phyloP scores from a whole-genome alignment of 1,140 invertebrate genomes.

The Diabrotica undecimpunctata region DNA sequence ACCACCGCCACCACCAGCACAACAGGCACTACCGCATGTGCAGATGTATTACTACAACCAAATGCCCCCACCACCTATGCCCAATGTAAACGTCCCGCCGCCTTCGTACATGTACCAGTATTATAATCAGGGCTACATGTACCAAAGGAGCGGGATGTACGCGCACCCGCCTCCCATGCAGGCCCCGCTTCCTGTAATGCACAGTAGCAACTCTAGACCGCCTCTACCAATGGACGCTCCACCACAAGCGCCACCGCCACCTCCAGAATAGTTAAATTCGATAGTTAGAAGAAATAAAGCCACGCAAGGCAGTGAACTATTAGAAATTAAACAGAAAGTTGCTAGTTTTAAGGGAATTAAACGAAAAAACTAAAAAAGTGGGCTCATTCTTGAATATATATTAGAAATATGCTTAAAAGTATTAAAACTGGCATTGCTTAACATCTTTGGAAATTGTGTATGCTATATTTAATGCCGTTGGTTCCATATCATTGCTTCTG shows the following conservation, averaged over 20 bases:
- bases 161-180: constrained; percentile 26
- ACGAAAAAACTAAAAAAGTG: no score
- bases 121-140: constrained; percentile 25
- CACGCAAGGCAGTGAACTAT: neutral
- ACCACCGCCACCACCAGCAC: neutral
- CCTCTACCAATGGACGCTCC: constrained; percentile 50
- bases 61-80: constrained; percentile 17
- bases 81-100: constrained; percentile 30
- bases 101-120: constrained; percentile 28
- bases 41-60: constrained; percentile 13
- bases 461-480: no score
- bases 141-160: constrained; percentile 30
- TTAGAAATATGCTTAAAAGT: no score
- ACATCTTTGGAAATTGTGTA: no score
- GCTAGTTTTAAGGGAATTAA: neutral
- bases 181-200: constrained; percentile 6
- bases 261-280: constrained; percentile 46
- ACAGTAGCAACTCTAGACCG: constrained; percentile 31
- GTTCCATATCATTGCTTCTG: no score
- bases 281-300: neutral
- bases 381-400: no score
- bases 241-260: constrained; percentile 49
- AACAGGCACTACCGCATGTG: neutral
- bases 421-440: no score
- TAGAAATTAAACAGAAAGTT: neutral